Percentiles rank a stretch among this genome's conserved stretches.
Conservation (phyloP, 2,797 vertebrate genomes). For the Galaxias olidus region DNA sequence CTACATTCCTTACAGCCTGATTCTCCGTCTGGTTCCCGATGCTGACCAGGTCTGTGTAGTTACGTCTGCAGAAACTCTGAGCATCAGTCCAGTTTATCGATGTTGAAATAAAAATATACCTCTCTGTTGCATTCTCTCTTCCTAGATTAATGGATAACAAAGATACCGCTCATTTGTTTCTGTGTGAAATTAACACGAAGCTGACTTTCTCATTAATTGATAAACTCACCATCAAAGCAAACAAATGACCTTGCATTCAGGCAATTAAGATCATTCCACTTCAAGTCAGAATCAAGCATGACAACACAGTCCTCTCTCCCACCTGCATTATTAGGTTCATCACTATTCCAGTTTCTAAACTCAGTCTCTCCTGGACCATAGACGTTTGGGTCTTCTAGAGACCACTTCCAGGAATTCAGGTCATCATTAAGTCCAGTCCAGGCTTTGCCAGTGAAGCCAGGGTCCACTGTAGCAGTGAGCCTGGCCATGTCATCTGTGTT, state of each 20-base stretch:
- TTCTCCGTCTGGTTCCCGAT: conserved; percentile 26
- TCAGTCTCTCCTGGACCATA: conserved; percentile 33
- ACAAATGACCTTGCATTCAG: fast-evolving
- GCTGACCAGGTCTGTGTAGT: conserved; percentile 41
- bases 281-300: background rate
- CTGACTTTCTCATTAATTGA: too few relatives aligned
- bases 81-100: background rate
- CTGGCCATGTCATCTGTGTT: too few relatives aligned
- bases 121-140: background rate
- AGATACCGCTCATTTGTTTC: too few relatives aligned
- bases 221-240: conserved; percentile 35
- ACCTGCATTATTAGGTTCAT: fast-evolving
- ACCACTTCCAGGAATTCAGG: too few relatives aligned
- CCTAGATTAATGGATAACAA: too few relatives aligned
- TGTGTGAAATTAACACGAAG: too few relatives aligned
- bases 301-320: too few relatives aligned
- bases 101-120: background rate
- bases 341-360: fast-evolving
- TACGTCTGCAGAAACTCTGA: conserved; percentile 27
- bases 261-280: fast-evolving
- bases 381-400: conserved; percentile 12
- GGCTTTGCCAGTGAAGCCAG: too few relatives aligned
- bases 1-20: too few relatives aligned
- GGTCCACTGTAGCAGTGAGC: too few relatives aligned
- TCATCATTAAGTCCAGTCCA: too few relatives aligned